Evolutionary conservation across 2,113 vertebrate species (phyloP).

Genomic region (Poicephalus meyeri): DNA sequence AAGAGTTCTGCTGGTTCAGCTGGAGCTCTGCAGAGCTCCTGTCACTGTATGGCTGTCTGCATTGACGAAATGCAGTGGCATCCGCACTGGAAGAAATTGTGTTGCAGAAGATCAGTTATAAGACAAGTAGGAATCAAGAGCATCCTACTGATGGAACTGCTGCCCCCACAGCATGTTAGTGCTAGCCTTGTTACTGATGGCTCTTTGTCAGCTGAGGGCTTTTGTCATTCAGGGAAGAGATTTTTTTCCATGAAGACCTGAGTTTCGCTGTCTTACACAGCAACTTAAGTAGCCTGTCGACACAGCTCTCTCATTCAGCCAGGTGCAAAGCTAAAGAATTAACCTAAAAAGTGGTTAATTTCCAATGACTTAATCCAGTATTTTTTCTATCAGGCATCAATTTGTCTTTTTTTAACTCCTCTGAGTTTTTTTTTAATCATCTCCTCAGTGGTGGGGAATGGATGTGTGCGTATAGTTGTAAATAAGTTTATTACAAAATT

Average conservation of each 20-base stretch:
- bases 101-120: not conserved
- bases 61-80: not conserved
- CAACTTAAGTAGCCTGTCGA: not conserved
- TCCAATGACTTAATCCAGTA: not conserved
- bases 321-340: not conserved
- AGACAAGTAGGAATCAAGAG: not conserved
- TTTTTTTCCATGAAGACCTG: not conserved
- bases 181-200: not conserved
- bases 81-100: not conserved
- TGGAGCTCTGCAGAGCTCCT: not conserved
- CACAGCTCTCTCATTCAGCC: not conserved
- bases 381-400: not conserved
- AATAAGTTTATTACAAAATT: not conserved
- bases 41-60: not conserved
- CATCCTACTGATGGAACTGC: not conserved
- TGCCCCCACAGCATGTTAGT: accelerated
- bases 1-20: not conserved
- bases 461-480: not conserved
- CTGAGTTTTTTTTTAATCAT: not conserved
- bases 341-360: not conserved
- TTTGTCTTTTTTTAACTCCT: not conserved
- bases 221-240: not conserved
- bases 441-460: not conserved
- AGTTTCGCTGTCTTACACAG: not conserved
- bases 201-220: not conserved